phyloP scores from a whole-genome alignment of 1,140 invertebrate genomes.

The Gryllus bimaculatus region DNA sequence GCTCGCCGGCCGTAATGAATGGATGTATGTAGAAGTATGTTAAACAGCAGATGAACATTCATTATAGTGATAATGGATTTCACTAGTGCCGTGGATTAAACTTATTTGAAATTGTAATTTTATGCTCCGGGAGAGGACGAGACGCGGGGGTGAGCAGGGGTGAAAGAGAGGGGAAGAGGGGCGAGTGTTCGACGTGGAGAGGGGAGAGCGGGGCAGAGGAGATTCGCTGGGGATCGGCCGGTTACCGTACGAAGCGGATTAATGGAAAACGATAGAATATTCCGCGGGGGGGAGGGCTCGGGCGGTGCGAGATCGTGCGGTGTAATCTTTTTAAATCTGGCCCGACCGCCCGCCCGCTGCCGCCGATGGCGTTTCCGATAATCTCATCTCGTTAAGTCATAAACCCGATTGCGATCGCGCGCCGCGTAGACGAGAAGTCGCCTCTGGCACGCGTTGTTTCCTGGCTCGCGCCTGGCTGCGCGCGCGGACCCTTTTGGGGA shows the following conservation, averaged over 20 bases:
- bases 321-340: constrained; percentile 1
- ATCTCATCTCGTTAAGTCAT: not conserved
- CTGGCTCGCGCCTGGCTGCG: too few species aligned
- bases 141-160: too few species aligned
- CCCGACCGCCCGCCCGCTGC: too few species aligned
- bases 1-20: not conserved
- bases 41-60: constrained; percentile 4
- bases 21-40: not conserved
- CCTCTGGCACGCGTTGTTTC: too few species aligned
- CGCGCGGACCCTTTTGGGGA: too few species aligned
- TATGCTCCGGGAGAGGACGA: not conserved
- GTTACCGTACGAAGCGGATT: not conserved
- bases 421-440: too few species aligned
- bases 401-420: not conserved
- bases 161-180: too few species aligned
- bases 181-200: too few species aligned
- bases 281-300: not conserved
- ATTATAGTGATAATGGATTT: constrained; percentile 2
- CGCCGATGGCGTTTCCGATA: not conserved
- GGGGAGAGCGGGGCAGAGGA: too few species aligned
- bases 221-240: not conserved
- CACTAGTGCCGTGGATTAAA: not conserved
- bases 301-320: too few species aligned
- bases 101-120: constrained; percentile 6
- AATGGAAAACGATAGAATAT: constrained; percentile 1